A percentile compares a stretch with the other conserved stretches of the same genome.
These are phyloP conservation scores for Microvelia longipes DNA, from an alignment of 1,140 invertebrate species.

Conservation along the genomic window DNA sequence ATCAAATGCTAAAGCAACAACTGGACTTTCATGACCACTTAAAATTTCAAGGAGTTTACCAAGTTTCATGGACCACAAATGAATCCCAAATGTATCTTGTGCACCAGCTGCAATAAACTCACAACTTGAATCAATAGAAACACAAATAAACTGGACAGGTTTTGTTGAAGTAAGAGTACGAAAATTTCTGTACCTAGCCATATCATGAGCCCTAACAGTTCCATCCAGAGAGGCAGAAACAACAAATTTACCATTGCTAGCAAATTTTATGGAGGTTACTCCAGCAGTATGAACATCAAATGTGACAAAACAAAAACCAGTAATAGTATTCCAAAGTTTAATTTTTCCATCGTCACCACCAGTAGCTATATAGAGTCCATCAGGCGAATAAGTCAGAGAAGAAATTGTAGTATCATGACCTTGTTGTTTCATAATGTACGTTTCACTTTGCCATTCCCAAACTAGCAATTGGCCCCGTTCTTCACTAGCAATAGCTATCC, in stretches of 20 bases:
- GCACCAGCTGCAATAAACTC: conserved; percentile 87
- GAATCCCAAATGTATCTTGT: conserved; percentile 87
- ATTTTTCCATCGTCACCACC: conserved; percentile 89
- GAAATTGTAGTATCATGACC: conserved; percentile 81
- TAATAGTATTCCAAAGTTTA: conserved; percentile 83
- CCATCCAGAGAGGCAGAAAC: conserved; percentile 85
- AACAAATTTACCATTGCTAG: conserved; percentile 78
- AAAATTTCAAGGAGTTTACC: conserved; percentile 79
- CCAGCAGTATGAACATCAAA: conserved; percentile 77
- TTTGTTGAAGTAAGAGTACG: conserved; percentile 80
- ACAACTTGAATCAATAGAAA: conserved; percentile 72
- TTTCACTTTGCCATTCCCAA: conserved; percentile 99
- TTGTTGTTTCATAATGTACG: conserved; percentile 95
- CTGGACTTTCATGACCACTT: conserved; percentile 81
- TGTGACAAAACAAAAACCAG: conserved; percentile 88
- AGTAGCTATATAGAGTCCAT: conserved; percentile 78
- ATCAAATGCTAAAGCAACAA: conserved; percentile 67
- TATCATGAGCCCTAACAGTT: conserved; percentile 86
- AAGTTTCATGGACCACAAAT: conserved; percentile 85
- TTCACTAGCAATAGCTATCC: conserved; percentile 79
- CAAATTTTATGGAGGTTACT: conserved; percentile 69
- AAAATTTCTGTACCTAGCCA: conserved; percentile 90
- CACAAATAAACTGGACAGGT: conserved; percentile 82
- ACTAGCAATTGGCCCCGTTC: conserved; percentile 79
- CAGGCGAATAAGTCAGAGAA: conserved; percentile 74